Base-by-base conservation (phyloP, 2,113 vertebrate species). In the Chlamydotis undulata region DNA sequence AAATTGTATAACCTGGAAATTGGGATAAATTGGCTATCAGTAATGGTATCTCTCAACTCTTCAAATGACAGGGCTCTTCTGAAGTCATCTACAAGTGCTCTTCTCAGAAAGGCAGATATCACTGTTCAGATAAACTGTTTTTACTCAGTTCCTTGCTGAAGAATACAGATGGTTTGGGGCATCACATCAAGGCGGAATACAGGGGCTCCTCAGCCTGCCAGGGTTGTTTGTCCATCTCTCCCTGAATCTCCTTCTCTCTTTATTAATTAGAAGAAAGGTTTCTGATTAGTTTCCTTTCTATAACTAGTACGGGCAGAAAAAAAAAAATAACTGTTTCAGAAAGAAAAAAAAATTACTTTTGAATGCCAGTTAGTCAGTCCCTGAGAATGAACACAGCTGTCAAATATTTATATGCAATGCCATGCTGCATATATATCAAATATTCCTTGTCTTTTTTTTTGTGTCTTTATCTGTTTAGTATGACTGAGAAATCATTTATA, bases 151-250 rank as follows among this genome's bases (percentile, higher is more conserved):
- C 11, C 1, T 83, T 87, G 2, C 25, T 78, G 61, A 78, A 50
- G 64, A 90, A 63, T 15, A 19, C 2, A 26, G 19, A 3, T 80
- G 21, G 2, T 39, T 19, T 28, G 60, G 17, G 41, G 7, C 16
- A 22, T 1, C 3, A 10, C 10, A 25, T 49, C 14, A 77, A 13
- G 29, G 31, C 9, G 11, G 7, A 77, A 37, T 22, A 37, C 13
- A 35, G 13, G 7, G 7, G 2, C 4, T 77, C 3, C 12, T 69
- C 0, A 0, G 9, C 5, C 21, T 24, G 1, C 47, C 19, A 25
- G 19, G 17, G 7, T 19, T 87, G 18, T 71, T 86, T 65, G 23
- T 15, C n/a, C 7, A 26, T 53, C 12, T 60, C 14, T 67, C 18
- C n/a, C 21, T 56, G 53, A 64, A 64, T 49, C 33, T 7, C 4